Evolutionary conservation across 2,888 invertebrate species (phyloP).

Genomic region (Hoplodrina ambigua): DNA sequence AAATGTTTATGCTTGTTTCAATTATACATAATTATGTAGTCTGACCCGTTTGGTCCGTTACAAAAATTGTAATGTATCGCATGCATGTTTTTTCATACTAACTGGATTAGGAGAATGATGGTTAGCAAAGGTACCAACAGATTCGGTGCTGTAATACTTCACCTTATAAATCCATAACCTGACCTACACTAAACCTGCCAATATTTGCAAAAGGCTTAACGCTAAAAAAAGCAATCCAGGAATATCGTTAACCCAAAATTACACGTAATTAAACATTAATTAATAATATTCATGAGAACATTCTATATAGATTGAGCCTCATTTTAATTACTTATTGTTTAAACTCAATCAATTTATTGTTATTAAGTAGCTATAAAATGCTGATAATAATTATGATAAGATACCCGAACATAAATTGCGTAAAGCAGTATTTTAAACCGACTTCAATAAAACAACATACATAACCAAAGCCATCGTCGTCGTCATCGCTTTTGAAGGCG

Average conservation of each 20-base stretch:
- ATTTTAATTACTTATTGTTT: slow-evolving; percentile 46
- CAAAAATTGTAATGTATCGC: not conserved
- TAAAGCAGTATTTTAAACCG: not conserved
- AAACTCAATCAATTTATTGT: slow-evolving; percentile 32
- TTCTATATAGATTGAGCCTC: slow-evolving; percentile 14
- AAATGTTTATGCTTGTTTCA: no score
- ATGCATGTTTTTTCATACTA: not conserved
- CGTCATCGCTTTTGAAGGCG: no score
- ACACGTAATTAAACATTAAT: slow-evolving; percentile 44
- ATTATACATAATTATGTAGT: no score
- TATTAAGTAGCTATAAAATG: slow-evolving; percentile 19
- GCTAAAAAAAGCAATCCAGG: slow-evolving; percentile 6
- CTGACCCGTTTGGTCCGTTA: no score
- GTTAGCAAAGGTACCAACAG: no score
- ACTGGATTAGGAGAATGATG: not conserved
- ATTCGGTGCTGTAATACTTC: no score
- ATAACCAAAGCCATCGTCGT: no score
- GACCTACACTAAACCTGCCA: not conserved
- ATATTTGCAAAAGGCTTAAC: not conserved
- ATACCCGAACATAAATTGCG: not conserved
- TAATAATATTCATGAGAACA: slow-evolving; percentile 39
- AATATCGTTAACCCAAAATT: slow-evolving; percentile 25
- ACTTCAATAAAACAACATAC: no score
- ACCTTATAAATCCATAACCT: no score
- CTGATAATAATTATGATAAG: not conserved